Evolutionary conservation across 2,888 invertebrate genomes (phyloP), one percentile per base, ranked within the genome.

Genomic region (Eretmocerus hayati): DNA sequence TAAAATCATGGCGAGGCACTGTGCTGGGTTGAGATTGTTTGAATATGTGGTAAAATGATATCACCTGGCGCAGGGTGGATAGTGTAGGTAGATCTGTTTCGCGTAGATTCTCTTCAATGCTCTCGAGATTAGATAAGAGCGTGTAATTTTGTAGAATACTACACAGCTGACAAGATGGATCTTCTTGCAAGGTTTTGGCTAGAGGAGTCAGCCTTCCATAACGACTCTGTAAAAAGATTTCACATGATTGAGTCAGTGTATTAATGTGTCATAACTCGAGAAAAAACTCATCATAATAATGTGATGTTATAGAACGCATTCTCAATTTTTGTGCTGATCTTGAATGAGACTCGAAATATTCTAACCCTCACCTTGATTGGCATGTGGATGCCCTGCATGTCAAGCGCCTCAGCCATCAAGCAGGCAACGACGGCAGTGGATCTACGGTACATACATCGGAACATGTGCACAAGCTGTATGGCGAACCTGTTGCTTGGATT

Each of bases 91-190:
- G 78, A 62, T 90, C 88, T 11, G 85, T 76, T 60, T 89, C 87
- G 55, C 84, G 80, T 35, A 95, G 78, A 71, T 91, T 90, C 2
- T 81, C 81, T 72, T 93, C 93, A 55, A 94, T 84, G 16, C 81
- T 81, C 4, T 80, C 75, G 0, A 88, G 79, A 60, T 88, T 86
- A 2, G 85, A 84, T 62, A 86, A 83, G 52, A 89, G 71, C 57
- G 91, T 84, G 66, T 89, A 87, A 56, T 90, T 84, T 64, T 90
- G 83, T 65, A 96, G 77, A 57, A 93, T 90, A 18, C 85, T 87
- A 69, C 93, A 89, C 57, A 96, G 77, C 70, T 95, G 94, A 67
- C 94, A 89, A 42, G 94, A 93, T 1, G 95, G 94, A 75, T 96
- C 95, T 72, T 93, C 92, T 70, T 92, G 91, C 20, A 96, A 74